Conservation (phyloP, 2,888 invertebrate genomes). For the Minunthozetes semirufus region DNA sequence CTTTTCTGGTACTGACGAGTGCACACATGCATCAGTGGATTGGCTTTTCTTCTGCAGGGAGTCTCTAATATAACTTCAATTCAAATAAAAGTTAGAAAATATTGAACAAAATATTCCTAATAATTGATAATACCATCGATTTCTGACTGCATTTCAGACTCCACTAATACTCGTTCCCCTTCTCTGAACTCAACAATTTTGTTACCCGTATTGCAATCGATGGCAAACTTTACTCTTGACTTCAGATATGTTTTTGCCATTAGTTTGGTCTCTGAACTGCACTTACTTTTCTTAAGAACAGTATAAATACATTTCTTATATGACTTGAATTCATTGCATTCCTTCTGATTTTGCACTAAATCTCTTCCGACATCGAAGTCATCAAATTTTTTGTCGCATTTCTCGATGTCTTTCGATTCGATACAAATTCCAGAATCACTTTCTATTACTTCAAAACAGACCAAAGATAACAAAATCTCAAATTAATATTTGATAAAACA, state of each 20-base stretch:
- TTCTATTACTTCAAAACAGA: not conserved
- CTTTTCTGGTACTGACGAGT: slow-evolving; percentile 24
- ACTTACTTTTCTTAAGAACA: not conserved
- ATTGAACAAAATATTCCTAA: not conserved
- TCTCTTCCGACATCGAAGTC: slow-evolving; percentile 17
- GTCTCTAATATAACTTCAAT: slow-evolving; percentile 7
- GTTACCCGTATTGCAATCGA: not conserved
- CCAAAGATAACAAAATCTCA: not conserved
- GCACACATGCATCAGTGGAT: slow-evolving; percentile 6
- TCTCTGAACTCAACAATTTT: not conserved
- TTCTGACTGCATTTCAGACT: slow-evolving; percentile 6
- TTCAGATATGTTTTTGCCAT: not conserved
- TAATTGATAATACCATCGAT: not conserved
- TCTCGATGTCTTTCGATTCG: not conserved
- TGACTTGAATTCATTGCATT: not conserved
- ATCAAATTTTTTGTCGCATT: slow-evolving; percentile 1
- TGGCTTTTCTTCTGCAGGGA: slow-evolving; percentile 1
- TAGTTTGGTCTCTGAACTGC: not conserved
- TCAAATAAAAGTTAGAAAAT: not conserved
- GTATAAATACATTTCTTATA: not conserved
- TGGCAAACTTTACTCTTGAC: not conserved
- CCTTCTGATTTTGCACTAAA: not conserved
- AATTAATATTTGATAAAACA: no score
- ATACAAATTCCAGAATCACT: not conserved
- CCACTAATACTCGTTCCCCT: not conserved